These are phyloP conservation scores for Anoplolepis gracilipes DNA, from an alignment of 1,140 invertebrate genomes.

Conservation along the genomic window DNA sequence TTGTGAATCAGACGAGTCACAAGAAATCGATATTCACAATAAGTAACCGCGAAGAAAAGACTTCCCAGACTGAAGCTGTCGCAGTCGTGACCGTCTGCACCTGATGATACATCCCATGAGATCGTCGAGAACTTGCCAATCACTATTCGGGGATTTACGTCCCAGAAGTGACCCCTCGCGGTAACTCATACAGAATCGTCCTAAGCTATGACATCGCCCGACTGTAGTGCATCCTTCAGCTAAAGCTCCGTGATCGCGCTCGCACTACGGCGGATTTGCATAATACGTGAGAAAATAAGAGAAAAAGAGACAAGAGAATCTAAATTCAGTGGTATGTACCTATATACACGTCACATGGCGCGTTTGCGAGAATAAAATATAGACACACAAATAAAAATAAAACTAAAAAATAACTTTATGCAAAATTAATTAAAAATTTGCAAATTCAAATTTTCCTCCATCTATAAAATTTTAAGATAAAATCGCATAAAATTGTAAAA, in stretches of 20 bases:
- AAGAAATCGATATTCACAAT: constrained; percentile 69
- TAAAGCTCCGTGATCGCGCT: constrained; percentile 52
- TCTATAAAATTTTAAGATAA: background rate
- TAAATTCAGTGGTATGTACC: constrained; percentile 40
- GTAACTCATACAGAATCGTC: constrained; percentile 55
- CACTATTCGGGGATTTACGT: constrained; percentile 66
- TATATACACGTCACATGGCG: constrained; percentile 29
- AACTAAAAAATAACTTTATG: background rate
- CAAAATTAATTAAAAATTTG: background rate
- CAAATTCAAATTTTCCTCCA: background rate
- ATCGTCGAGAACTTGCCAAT: constrained; percentile 72
- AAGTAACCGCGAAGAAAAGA: constrained; percentile 62
- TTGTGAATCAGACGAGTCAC: constrained; percentile 33
- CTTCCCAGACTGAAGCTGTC: constrained; percentile 61
- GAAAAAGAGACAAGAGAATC: constrained; percentile 8
- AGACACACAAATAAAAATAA: background rate
- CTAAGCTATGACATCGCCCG: constrained; percentile 49
- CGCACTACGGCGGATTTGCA: constrained; percentile 66
- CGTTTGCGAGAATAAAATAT: background rate
- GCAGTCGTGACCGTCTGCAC: constrained; percentile 69
- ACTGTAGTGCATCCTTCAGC: constrained; percentile 63
- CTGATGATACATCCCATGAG: constrained; percentile 76
- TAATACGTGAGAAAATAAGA: constrained; percentile 51
- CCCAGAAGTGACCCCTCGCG: constrained; percentile 13
- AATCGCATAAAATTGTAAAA: too few species aligned